phyloP scores from a whole-genome alignment of 2,888 invertebrate genomes.

The Cremastobaeus sp. region DNA sequence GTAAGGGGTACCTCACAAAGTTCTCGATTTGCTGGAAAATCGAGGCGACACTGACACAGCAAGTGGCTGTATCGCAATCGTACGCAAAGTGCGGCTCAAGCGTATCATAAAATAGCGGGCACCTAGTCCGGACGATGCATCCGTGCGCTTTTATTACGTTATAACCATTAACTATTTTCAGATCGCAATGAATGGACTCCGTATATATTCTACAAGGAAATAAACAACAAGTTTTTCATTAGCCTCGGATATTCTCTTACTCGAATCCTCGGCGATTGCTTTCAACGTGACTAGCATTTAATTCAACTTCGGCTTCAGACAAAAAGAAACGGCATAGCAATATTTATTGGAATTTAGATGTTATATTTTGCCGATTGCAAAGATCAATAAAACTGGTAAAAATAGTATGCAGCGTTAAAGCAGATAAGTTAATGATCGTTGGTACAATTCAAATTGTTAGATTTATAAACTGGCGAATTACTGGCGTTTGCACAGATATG shows the following conservation, averaged over 20 bases:
- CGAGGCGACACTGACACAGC: slow-evolving; percentile 79
- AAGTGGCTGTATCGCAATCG: slow-evolving; percentile 79
- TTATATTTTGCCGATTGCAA: no score
- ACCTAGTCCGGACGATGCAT: slow-evolving; percentile 82
- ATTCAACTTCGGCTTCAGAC: no score
- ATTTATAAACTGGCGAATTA: no score
- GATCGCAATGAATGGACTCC: slow-evolving; percentile 82
- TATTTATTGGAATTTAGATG: no score
- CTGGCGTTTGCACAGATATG: no score
- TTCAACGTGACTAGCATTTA: slow-evolving; percentile 20
- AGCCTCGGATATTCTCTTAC: slow-evolving; percentile 2
- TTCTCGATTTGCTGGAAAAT: slow-evolving; percentile 78
- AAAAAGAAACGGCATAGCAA: no score
- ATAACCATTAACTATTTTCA: slow-evolving; percentile 82
- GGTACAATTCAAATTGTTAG: no score
- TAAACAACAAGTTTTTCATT: slow-evolving; percentile 38
- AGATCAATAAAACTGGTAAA: no score
- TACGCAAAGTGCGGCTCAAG: slow-evolving; percentile 80
- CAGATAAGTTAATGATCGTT: no score
- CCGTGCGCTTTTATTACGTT: slow-evolving; percentile 81
- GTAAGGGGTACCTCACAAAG: slow-evolving; percentile 76
- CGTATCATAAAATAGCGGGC: slow-evolving; percentile 81
- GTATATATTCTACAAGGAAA: slow-evolving; percentile 81
- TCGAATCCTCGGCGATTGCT: neutral
- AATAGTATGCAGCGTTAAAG: no score